These are phyloP conservation scores for Monopis laevigella DNA, from an alignment of 2,888 invertebrate genomes.

Conservation along the genomic window DNA sequence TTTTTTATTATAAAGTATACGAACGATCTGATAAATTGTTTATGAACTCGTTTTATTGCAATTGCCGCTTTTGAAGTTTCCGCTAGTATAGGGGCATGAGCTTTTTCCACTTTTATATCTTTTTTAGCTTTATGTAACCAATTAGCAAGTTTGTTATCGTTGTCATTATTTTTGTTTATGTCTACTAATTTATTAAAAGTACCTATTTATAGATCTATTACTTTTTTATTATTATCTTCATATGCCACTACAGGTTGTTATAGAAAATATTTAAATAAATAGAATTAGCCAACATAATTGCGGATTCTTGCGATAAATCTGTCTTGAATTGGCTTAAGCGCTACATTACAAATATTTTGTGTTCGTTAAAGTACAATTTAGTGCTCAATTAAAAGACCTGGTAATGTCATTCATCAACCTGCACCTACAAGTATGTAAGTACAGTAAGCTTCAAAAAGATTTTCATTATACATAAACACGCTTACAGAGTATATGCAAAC, in stretches of 20 bases:
- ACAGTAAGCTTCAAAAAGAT: background rate
- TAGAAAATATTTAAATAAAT: too few species aligned
- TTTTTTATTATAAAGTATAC: too few species aligned
- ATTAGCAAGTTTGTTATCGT: too few species aligned
- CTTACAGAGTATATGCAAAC: background rate
- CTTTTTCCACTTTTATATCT: too few species aligned
- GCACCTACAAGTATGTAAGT: background rate
- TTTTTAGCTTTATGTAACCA: too few species aligned
- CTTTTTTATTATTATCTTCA: too few species aligned
- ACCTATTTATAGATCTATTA: too few species aligned
- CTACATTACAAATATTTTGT: constrained; percentile 8
- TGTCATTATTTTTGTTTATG: too few species aligned
- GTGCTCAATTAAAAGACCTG: constrained; percentile 10
- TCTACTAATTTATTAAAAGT: too few species aligned
- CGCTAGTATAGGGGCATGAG: too few species aligned
- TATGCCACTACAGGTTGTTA: too few species aligned
- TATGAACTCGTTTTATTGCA: background rate
- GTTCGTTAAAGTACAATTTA: constrained; percentile 10
- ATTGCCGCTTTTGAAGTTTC: background rate
- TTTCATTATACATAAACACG: background rate
- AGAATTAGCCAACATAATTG: too few species aligned
- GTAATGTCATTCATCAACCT: constrained; percentile 9
- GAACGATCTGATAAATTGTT: background rate
- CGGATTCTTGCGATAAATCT: constrained; percentile 5
- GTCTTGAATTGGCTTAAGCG: constrained; percentile 7